These are phyloP conservation scores for Vidua chalybeata DNA, from an alignment of 2,113 vertebrate species.

Conservation along the genomic window DNA sequence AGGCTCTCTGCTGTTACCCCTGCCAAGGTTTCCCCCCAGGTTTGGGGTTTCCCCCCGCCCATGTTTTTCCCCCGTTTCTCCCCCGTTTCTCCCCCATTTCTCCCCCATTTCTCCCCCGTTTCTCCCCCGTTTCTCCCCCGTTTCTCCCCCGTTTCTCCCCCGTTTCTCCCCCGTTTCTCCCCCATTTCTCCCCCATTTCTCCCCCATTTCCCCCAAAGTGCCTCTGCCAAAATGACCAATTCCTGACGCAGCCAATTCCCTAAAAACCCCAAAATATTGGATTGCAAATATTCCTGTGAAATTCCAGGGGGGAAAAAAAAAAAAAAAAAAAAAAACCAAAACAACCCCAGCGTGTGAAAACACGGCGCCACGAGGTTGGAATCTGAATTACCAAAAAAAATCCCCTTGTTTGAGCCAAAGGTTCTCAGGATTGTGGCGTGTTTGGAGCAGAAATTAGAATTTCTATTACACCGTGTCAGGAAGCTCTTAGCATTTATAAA, in stretches of 20 bases:
- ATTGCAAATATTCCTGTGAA: not conserved
- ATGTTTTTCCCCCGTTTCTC: not conserved
- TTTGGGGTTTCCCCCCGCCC: not conserved
- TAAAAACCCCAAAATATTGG: not conserved
- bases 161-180: too few species aligned
- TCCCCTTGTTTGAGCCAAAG: constrained; percentile 43
- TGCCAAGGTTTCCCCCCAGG: too few species aligned
- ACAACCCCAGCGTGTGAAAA: not conserved
- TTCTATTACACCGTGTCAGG: constrained; percentile 68
- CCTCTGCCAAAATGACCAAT: not conserved
- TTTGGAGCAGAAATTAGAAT: constrained; percentile 78
- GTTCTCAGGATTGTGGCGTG: constrained; percentile 53
- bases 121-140: too few species aligned
- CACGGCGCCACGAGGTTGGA: not conserved
- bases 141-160: too few species aligned
- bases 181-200: not conserved
- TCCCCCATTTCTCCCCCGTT: too few species aligned
- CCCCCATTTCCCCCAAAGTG: not conserved
- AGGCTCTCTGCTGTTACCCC: not conserved
- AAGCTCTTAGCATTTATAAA: constrained; percentile 83
- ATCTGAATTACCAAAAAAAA: constrained; percentile 63
- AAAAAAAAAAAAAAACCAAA: too few species aligned
- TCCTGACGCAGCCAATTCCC: not conserved
- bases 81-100: not conserved
- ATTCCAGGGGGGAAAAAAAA: not conserved